Evolutionary conservation across 2,797 vertebrate species (phyloP).

Genomic region (Ficedula albicollis): DNA sequence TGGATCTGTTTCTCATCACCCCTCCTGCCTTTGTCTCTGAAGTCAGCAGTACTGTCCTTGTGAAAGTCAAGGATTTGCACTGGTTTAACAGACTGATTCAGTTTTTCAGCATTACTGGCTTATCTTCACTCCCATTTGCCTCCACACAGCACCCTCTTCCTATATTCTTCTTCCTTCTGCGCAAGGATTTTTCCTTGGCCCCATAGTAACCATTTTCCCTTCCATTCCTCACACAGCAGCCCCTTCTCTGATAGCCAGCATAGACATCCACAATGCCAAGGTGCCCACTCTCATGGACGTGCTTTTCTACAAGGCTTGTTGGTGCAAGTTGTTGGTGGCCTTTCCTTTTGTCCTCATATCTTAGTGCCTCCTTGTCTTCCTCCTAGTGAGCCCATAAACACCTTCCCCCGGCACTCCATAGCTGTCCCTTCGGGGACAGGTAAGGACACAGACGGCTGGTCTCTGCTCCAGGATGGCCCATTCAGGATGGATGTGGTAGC

Average conservation of each 20-base stretch:
- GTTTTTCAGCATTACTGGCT: neutral
- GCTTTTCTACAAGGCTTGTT: neutral
- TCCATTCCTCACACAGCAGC: neutral
- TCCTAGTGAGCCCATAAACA: neutral
- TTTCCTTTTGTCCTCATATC: neutral
- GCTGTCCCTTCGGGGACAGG: fast-evolving
- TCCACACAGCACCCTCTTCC: neutral
- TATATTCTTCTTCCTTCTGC: neutral
- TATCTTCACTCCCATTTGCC: neutral
- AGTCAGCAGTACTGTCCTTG: neutral
- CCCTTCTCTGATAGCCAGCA: neutral
- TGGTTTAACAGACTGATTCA: neutral
- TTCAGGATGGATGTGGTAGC: neutral
- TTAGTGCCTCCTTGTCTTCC: neutral
- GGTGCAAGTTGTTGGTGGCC: neutral
- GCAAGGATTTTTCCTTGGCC: neutral
- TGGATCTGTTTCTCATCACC: neutral
- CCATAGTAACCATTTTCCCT: neutral
- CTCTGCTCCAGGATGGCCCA: neutral
- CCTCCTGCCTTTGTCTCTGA: neutral
- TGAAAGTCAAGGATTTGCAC: neutral
- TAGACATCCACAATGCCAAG: fast-evolving
- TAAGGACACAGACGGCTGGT: neutral
- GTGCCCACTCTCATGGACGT: fast-evolving
- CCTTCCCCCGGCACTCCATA: neutral